phyloP scores from a whole-genome alignment of 2,888 invertebrate genomes.

The Acronicta psi region DNA sequence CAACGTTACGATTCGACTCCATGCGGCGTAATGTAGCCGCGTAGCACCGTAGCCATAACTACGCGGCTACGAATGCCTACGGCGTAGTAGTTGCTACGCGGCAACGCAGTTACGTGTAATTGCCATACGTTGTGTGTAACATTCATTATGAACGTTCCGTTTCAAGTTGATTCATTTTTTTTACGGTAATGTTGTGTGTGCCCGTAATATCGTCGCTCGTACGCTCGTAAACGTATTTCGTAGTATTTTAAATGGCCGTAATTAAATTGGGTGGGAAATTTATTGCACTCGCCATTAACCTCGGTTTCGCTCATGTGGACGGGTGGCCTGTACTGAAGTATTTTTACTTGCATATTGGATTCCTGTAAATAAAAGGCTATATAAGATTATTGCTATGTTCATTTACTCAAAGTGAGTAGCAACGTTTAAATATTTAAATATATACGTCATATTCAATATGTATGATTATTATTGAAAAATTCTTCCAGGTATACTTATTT shows the following conservation, averaged over 20 bases:
- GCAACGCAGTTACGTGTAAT: slow-evolving; percentile 35
- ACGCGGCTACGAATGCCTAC: slow-evolving; percentile 50
- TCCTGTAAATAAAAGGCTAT: slow-evolving; percentile 11
- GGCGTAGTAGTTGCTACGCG: slow-evolving; percentile 43
- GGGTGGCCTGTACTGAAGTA: slow-evolving; percentile 29
- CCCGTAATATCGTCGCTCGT: slow-evolving; percentile 35
- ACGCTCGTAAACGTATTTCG: slow-evolving; percentile 47
- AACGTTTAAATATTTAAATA: no score
- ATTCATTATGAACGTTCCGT: slow-evolving; percentile 43
- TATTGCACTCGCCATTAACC: slow-evolving; percentile 50
- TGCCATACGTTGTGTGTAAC: slow-evolving; percentile 31
- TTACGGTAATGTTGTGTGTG: slow-evolving; percentile 22
- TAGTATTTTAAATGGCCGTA: slow-evolving; percentile 53
- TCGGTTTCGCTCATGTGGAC: slow-evolving; percentile 42
- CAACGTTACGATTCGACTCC: slow-evolving; percentile 33
- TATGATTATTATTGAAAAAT: no score
- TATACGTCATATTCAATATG: no score
- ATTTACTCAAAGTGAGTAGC: no score
- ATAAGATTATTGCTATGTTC: no score
- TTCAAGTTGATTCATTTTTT: slow-evolving; percentile 41
- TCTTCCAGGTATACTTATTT: no score
- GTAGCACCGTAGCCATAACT: slow-evolving; percentile 40
- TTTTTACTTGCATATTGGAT: slow-evolving; percentile 24
- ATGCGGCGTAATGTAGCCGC: slow-evolving; percentile 34
- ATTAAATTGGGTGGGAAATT: slow-evolving; percentile 52